Evolutionary conservation across 2,113 vertebrate species (phyloP).

Genomic region (Felis chaus): DNA sequence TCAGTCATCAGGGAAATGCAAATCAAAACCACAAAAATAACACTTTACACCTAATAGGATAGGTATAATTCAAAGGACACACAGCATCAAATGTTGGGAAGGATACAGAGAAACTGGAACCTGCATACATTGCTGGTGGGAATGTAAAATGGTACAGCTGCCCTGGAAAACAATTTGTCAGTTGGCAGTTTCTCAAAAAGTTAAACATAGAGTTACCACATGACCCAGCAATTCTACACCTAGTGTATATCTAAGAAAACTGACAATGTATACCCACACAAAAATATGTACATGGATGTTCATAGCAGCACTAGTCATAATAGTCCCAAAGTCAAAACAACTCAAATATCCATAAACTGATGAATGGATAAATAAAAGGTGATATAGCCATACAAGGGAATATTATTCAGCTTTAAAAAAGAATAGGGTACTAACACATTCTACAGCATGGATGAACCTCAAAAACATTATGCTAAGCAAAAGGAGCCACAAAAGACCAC

Average conservation of each 20-base stretch:
- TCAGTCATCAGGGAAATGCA: not conserved
- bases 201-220: not conserved
- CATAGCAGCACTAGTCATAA: not conserved
- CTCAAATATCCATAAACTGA: not conserved
- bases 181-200: not conserved
- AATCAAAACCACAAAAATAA: slow-evolving; percentile 23
- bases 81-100: not conserved
- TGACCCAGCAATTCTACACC: not conserved
- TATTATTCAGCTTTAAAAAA: not conserved
- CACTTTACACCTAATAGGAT: not conserved
- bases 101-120: not conserved
- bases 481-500: not conserved
- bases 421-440: not conserved
- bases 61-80: not conserved
- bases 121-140: not conserved
- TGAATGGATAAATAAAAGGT: not conserved
- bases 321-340: not conserved
- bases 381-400: not conserved
- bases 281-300: not conserved
- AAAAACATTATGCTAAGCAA: not conserved
- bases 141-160: not conserved
- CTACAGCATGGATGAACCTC: not conserved
- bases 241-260: not conserved
- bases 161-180: not conserved
- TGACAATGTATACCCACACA: not conserved